Base-by-base conservation (phyloP, 1,140 invertebrate genomes). In the Ptiloglossa arizonensis region DNA sequence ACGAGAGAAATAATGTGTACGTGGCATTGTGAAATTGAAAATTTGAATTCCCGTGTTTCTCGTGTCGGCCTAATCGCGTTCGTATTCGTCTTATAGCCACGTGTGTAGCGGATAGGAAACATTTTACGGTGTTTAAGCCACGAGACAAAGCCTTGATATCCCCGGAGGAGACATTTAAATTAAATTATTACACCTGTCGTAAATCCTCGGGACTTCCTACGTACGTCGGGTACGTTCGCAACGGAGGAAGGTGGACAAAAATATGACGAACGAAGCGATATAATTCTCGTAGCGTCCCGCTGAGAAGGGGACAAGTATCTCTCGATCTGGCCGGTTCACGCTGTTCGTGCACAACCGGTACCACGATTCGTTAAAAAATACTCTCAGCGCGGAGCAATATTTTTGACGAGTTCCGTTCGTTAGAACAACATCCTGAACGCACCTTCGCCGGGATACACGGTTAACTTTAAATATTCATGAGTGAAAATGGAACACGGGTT, bases 241-340 rank as follows among this genome's bases (percentile, higher is more conserved):
- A 17, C n/a, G 73, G 35, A 52, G 67, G 67, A 32, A 50, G 48
- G 44, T 9, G 56, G 59, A 52, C n/a, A 52, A 38, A 67, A 57
- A 78, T 78, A 82, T 68, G 72, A 79, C 82, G 75, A 69, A 56
- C 35, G 57, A 11, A 44, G 38, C 60, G 69, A 79, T 69, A 79
- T 79, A 83, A 83, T 79, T 79, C 70, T 74, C 32, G 81, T 13
- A 72, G 78, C 48, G 38, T 32, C 81, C 79, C 44, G 73, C 67
- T 82, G 73, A 54, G 73, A 82, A 35, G 32, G 67, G 68, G 46
- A 68, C 67, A 50, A 71, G 46, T 50, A 82, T 83, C 60, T 74
- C 24, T 74, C 71, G 75, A 77, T 81, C 60, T 71, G 44, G n/a
- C 41, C 50, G 74, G 24, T 19, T 44, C 72, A 27, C 24, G 78